Conservation (phyloP, 2,888 invertebrate species). For the Ochropleura leucogaster region DNA sequence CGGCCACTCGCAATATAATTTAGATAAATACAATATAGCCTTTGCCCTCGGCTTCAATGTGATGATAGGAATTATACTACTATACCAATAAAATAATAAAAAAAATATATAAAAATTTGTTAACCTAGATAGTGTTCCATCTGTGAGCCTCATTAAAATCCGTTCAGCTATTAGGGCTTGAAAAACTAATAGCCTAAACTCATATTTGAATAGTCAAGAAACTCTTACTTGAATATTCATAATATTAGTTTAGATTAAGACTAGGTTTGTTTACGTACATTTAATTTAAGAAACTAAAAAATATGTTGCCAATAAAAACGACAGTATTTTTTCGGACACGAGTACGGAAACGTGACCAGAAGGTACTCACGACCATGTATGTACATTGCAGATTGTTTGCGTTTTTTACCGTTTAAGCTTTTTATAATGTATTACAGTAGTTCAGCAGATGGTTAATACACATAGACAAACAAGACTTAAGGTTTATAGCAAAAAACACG, state of each 20-base stretch:
- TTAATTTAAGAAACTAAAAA: background rate
- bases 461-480: background rate
- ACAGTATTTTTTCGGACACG: constrained; percentile 25
- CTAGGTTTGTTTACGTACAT: no score
- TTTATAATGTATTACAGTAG: constrained; percentile 11
- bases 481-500: background rate
- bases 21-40: no score
- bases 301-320: constrained; percentile 1
- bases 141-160: background rate
- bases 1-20: no score
- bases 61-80: no score
- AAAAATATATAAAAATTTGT: no score
- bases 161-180: background rate
- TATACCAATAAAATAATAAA: no score
- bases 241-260: background rate
- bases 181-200: background rate
- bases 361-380: constrained; percentile 7
- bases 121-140: background rate
- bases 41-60: no score
- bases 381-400: constrained; percentile 9
- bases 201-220: no score
- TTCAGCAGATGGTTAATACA: background rate
- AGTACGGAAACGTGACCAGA: constrained; percentile 23
- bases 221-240: no score
- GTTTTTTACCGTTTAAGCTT: constrained; percentile 23